These are phyloP conservation scores for Buceros bicornis DNA, from an alignment of 2,797 vertebrate genomes.

Conservation along the genomic window DNA sequence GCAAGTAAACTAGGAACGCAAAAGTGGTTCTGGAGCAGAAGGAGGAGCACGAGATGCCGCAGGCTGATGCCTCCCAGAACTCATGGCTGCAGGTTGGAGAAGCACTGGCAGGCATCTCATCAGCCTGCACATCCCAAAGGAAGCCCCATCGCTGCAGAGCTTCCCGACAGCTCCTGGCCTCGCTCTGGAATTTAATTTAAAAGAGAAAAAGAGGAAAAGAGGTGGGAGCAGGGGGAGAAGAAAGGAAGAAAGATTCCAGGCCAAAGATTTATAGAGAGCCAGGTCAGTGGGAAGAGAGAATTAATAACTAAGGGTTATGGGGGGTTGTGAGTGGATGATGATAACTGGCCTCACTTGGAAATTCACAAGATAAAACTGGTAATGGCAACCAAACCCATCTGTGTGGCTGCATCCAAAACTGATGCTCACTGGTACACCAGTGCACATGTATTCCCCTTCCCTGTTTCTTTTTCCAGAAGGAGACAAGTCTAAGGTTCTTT, in stretches of 20 bases:
- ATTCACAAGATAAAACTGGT: slow-evolving; percentile 15
- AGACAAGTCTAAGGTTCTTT: not conserved
- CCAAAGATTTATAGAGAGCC: slow-evolving; percentile 61
- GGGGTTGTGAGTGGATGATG: not conserved
- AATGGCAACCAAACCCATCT: not conserved
- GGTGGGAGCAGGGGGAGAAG: slow-evolving; percentile 37
- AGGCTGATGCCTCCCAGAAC: not conserved
- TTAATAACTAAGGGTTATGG: slow-evolving; percentile 34
- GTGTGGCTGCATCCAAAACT: not conserved
- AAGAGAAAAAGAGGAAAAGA: slow-evolving; percentile 41
- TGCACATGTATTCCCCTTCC: not conserved
- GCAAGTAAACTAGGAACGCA: not conserved
- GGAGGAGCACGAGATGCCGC: not conserved
- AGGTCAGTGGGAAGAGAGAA: slow-evolving; percentile 42
- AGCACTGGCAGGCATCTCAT: not conserved
- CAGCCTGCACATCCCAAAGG: slow-evolving; percentile 11
- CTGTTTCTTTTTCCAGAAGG: not conserved
- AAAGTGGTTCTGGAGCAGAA: not conserved
- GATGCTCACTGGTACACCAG: not conserved
- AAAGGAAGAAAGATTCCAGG: slow-evolving; percentile 65
- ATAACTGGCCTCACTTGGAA: slow-evolving; percentile 14
- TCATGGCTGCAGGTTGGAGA: not conserved
- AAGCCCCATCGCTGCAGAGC: slow-evolving; percentile 3
- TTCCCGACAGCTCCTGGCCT: slow-evolving; percentile 50
- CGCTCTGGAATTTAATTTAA: slow-evolving; percentile 74